A percentile compares a stretch with the other conserved stretches of the same genome.
These are phyloP conservation scores for Dendronephthya gigantea DNA, from an alignment of 64 coral and sea anemone species.

Conservation along the genomic window DNA sequence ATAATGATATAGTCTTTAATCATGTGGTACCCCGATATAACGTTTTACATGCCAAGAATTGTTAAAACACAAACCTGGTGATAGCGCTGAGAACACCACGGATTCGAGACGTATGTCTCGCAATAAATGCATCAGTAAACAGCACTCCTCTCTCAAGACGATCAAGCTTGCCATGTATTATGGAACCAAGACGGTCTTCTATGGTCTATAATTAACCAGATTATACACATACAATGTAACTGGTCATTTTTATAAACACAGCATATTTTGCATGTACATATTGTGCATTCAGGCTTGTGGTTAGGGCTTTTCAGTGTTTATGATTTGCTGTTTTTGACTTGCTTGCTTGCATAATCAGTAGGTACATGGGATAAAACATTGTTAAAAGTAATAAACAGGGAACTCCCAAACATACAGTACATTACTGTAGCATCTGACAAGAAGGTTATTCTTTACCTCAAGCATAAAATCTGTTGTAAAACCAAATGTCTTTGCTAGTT, in stretches of 20 bases:
- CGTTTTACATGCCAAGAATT: background rate
- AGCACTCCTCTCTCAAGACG: conserved; percentile 81
- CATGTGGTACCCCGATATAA: background rate
- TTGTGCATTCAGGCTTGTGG: too few species aligned
- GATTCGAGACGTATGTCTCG: conserved; percentile 73
- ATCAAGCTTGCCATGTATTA: conserved; percentile 80
- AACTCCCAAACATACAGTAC: too few species aligned
- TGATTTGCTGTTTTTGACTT: too few species aligned
- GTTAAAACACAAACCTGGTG: conserved; percentile 40
- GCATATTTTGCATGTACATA: too few species aligned
- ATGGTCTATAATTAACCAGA: conserved; percentile 39
- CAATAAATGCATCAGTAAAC: conserved; percentile 86
- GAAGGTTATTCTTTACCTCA: too few species aligned
- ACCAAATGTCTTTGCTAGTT: conserved; percentile 74
- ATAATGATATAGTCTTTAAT: too few species aligned
- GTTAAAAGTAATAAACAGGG: too few species aligned
- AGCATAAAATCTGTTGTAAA: conserved; percentile 71
- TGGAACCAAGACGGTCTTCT: conserved; percentile 54
- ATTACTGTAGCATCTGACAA: too few species aligned
- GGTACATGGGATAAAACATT: too few species aligned
- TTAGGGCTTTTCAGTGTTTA: too few species aligned
- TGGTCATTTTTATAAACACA: background rate
- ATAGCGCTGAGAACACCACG: conserved; percentile 85
- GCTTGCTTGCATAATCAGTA: too few species aligned
- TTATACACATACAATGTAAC: background rate